Percentiles rank a stretch among this genome's conserved stretches.
Evolutionary conservation across 2,113 vertebrate species (phyloP).

Genomic region (Paraplagusia blochii): DNA sequence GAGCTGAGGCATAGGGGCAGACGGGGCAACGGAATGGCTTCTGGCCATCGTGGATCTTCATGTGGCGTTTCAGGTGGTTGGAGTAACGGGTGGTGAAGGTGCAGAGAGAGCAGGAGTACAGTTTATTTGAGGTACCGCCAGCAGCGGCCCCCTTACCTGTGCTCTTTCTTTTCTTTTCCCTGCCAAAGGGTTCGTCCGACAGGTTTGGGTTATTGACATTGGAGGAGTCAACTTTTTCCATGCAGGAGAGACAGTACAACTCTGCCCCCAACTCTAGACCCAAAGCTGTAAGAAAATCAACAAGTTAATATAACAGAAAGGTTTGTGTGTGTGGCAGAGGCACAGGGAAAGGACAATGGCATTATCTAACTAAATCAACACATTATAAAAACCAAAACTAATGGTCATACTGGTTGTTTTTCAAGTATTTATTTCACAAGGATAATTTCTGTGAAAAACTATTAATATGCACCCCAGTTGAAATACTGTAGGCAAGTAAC

Average conservation of each 20-base stretch:
- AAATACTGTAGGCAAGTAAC: too few relatives aligned
- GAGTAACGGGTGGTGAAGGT: conserved; percentile 91
- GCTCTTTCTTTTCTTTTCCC: conserved; percentile 6
- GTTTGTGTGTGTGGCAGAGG: too few relatives aligned
- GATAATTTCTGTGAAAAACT: too few relatives aligned
- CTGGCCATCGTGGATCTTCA: conserved; percentile 94
- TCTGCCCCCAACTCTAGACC: conserved; percentile 56
- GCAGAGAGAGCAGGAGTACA: conserved; percentile 89
- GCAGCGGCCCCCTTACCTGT: neutral
- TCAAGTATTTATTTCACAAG: too few relatives aligned
- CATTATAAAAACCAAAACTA: too few relatives aligned
- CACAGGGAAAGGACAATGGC: too few relatives aligned
- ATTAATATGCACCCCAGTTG: too few relatives aligned
- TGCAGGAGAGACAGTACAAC: conserved; percentile 73
- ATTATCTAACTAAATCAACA: too few relatives aligned
- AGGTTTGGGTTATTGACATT: neutral
- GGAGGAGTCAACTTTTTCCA: conserved; percentile 48
- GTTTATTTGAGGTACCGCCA: conserved; percentile 38
- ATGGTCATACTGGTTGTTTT: too few relatives aligned
- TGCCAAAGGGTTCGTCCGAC: neutral
- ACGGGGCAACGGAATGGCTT: conserved; percentile 92
- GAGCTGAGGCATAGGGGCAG: conserved; percentile 90
- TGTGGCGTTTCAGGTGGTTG: conserved; percentile 95
- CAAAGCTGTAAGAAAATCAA: conserved; percentile 35
- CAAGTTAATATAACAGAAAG: neutral